Evolutionary conservation across 2,888 invertebrate genomes (phyloP).

Genomic region (Cremastinae sp.): DNA sequence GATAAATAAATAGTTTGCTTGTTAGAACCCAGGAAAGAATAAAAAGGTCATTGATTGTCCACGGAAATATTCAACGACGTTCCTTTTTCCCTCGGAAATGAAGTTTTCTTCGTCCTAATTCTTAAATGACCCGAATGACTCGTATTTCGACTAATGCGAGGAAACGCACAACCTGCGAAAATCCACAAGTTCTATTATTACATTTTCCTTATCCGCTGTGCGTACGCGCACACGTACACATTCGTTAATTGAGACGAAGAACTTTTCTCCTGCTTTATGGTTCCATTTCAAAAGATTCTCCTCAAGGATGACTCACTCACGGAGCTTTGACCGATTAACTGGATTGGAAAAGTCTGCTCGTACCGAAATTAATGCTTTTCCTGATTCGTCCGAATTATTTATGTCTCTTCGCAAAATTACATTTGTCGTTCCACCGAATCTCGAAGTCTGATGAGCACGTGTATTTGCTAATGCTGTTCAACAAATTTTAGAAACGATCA

Average conservation of each 20-base stretch:
- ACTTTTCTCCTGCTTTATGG: constrained; percentile 25
- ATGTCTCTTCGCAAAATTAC: too few relatives aligned
- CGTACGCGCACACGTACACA: not conserved
- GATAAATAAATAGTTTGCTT: constrained; percentile 39
- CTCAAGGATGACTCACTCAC: constrained; percentile 24
- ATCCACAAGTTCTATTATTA: constrained; percentile 25
- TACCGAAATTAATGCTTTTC: not conserved
- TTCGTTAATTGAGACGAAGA: constrained; percentile 48
- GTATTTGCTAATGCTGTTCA: too few relatives aligned
- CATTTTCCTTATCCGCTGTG: constrained; percentile 15
- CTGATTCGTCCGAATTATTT: too few relatives aligned
- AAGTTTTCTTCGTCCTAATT: constrained; percentile 42
- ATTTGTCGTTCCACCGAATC: too few relatives aligned
- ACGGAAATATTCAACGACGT: constrained; percentile 1
- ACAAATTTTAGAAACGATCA: too few relatives aligned
- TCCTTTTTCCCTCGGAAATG: constrained; percentile 27
- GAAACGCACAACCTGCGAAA: constrained; percentile 30
- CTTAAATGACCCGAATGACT: constrained; percentile 43
- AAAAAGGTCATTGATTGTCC: constrained; percentile 3
- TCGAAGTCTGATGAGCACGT: too few relatives aligned
- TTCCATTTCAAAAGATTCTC: constrained; percentile 17
- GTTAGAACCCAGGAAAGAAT: constrained; percentile 20
- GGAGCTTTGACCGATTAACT: constrained; percentile 22
- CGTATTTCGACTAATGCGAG: constrained; percentile 38
- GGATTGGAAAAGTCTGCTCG: not conserved